These are phyloP conservation scores for Tetragnatha versicolor DNA, from an alignment of 1,140 invertebrate species.

Conservation along the genomic window DNA sequence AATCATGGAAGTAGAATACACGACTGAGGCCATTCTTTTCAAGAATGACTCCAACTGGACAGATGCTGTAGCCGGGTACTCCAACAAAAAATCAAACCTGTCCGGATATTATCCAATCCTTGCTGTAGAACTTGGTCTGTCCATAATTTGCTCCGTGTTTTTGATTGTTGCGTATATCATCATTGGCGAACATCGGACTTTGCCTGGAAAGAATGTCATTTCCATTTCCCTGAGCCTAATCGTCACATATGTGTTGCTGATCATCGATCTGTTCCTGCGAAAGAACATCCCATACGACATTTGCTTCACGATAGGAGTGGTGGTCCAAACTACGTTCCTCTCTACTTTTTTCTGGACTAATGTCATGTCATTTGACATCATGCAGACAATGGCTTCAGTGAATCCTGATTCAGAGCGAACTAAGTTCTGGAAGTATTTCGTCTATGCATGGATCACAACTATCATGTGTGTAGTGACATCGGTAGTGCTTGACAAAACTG, in stretches of 20 bases:
- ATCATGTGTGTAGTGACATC: conserved; percentile 31
- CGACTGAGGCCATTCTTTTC: not conserved
- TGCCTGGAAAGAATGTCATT: conserved; percentile 57
- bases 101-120: conserved; percentile 33
- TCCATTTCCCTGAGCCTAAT: conserved; percentile 52
- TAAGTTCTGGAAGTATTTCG: conserved; percentile 51
- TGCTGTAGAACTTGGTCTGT: conserved; percentile 38
- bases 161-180: conserved; percentile 56
- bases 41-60: not conserved
- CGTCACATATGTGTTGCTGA: conserved; percentile 52
- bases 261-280: conserved; percentile 45
- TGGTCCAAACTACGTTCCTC: conserved; percentile 67
- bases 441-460: conserved; percentile 65
- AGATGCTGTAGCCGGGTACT: not conserved
- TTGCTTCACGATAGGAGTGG: conserved; percentile 64
- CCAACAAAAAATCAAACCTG: not conserved
- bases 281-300: conserved; percentile 33
- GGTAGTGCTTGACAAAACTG: conserved; percentile 39
- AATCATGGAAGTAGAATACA: no score
- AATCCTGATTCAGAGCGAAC: conserved; percentile 31
- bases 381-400: conserved; percentile 58
- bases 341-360: conserved; percentile 68
- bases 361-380: conserved; percentile 62
- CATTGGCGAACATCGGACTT: conserved; percentile 51
- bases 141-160: conserved; percentile 50